A percentile compares a stretch with the other conserved stretches of the same genome.
These are phyloP conservation scores for Gymnobelideus leadbeateri DNA, from an alignment of 2,113 vertebrate species.

Conservation along the genomic window DNA sequence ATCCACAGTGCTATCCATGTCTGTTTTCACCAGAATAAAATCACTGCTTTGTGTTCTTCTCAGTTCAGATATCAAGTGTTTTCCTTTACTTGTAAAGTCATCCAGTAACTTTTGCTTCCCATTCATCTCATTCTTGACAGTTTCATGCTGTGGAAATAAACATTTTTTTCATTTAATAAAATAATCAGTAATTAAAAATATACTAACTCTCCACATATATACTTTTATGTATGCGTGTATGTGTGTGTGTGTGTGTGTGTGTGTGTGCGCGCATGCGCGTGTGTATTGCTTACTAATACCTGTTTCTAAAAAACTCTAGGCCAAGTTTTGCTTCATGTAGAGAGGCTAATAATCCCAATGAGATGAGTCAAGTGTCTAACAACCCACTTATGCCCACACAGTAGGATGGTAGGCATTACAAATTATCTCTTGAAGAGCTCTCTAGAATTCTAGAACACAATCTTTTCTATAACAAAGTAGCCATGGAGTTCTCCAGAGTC, in stretches of 20 bases:
- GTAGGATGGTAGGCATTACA: not conserved
- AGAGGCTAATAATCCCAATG: conserved; percentile 28
- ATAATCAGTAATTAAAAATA: not conserved
- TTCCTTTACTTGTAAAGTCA: conserved; percentile 91
- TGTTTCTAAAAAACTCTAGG: not conserved
- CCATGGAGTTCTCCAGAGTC: not conserved
- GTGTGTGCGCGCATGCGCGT: too few relatives aligned
- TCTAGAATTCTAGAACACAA: conserved; percentile 12
- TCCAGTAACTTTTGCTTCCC: conserved; percentile 92
- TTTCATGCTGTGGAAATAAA: conserved; percentile 90
- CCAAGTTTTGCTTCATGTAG: not conserved
- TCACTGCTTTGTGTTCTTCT: conserved; percentile 88
- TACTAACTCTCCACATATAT: too few relatives aligned
- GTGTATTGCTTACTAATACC: not conserved
- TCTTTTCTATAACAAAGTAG: not conserved
- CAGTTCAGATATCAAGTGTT: conserved; percentile 90
- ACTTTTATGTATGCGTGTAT: too few relatives aligned
- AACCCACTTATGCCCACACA: not conserved
- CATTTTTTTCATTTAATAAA: conserved; percentile 72
- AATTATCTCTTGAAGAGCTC: not conserved
- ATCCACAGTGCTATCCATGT: conserved; percentile 90
- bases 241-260: too few relatives aligned
- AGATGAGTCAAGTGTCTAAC: not conserved
- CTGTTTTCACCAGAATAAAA: conserved; percentile 83
- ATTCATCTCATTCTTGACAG: conserved; percentile 87